Conservation (phyloP, 2,113 vertebrate genomes). For the Myodes glareolus region DNA sequence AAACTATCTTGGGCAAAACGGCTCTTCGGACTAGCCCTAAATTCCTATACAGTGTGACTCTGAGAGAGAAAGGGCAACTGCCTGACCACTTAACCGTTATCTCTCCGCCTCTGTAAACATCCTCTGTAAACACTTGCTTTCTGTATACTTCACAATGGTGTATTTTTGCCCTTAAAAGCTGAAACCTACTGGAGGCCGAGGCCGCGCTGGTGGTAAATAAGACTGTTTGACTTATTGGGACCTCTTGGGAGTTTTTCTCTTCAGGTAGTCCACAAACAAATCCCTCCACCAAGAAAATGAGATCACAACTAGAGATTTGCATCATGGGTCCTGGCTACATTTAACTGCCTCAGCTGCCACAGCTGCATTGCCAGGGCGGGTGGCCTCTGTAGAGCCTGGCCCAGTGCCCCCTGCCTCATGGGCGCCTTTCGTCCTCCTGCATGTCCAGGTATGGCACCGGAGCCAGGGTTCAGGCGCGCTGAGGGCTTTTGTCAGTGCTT, state of each 20-base stretch:
- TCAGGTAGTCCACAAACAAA: background rate
- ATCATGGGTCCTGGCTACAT: background rate
- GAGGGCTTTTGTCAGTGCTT: background rate
- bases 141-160: background rate
- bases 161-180: background rate
- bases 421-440: background rate
- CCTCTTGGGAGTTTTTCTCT: background rate
- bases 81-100: background rate
- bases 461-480: background rate
- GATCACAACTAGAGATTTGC: background rate
- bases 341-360: background rate
- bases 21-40: background rate
- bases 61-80: background rate
- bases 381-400: background rate
- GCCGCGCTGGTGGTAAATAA: background rate
- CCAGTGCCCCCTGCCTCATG: accelerated
- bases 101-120: background rate
- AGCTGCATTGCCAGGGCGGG: background rate
- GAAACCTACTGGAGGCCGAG: background rate
- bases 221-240: background rate
- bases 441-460: background rate
- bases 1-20: background rate
- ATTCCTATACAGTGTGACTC: background rate
- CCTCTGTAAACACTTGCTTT: background rate
- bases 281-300: background rate